Evolutionary conservation across 2,888 invertebrate genomes (phyloP).

Genomic region (Uropetala carovei): DNA sequence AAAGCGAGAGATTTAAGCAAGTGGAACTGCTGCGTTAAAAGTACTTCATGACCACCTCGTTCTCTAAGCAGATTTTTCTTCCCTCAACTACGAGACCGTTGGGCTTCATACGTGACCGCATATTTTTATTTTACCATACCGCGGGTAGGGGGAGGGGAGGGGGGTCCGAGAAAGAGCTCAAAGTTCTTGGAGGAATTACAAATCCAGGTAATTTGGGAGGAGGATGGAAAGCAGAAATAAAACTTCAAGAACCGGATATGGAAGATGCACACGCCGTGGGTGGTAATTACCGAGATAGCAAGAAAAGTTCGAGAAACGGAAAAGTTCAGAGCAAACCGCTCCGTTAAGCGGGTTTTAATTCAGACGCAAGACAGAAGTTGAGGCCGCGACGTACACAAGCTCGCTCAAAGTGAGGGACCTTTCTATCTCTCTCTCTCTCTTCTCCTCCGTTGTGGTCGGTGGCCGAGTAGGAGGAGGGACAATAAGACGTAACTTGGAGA

Average conservation of each 20-base stretch:
- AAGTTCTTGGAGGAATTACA: too few relatives aligned
- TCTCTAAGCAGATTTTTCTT: too few relatives aligned
- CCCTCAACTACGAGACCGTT: too few relatives aligned
- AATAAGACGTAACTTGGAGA: background rate
- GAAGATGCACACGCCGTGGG: conserved; percentile 6
- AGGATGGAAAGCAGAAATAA: too few relatives aligned
- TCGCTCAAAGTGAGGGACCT: background rate
- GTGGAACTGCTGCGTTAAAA: too few relatives aligned
- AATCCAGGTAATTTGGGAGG: too few relatives aligned
- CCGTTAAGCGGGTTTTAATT: conserved; percentile 13
- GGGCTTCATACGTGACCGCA: too few relatives aligned
- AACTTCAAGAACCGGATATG: background rate
- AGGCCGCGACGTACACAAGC: background rate
- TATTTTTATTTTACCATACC: too few relatives aligned
- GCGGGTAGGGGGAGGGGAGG: too few relatives aligned
- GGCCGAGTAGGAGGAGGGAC: background rate
- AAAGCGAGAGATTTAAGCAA: too few relatives aligned
- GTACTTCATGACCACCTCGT: too few relatives aligned
- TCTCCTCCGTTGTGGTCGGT: background rate
- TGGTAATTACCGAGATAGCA: conserved; percentile 31
- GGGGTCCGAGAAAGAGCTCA: too few relatives aligned
- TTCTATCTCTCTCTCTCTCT: background rate
- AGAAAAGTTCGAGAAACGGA: background rate
- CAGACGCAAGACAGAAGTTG: conserved; percentile 28
- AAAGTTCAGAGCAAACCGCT: conserved; percentile 18